phyloP scores from a whole-genome alignment of 2,888 invertebrate species.

The Nysson spinosus region DNA sequence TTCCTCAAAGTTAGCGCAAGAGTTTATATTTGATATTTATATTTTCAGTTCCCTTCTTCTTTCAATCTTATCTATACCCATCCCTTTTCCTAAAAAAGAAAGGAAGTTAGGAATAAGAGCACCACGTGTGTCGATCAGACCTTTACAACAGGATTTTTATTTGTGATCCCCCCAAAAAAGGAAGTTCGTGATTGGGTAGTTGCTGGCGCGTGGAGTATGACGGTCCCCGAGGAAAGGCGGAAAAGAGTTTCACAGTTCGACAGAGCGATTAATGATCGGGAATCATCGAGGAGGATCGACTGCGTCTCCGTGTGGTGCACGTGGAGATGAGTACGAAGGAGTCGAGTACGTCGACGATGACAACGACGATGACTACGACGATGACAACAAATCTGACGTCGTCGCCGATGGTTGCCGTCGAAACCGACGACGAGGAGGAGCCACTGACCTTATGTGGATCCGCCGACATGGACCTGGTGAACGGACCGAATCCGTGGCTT shows the following conservation, averaged over 20 bases:
- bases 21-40: no score
- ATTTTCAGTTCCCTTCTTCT: no score
- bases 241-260: slow-evolving; percentile 71
- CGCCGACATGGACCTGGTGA: slow-evolving; percentile 73
- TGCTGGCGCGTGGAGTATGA: slow-evolving; percentile 55
- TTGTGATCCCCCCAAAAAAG: slow-evolving; percentile 21
- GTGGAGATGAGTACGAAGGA: slow-evolving; percentile 48
- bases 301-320: slow-evolving; percentile 34
- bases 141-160: no score
- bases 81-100: neutral
- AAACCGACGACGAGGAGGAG: slow-evolving; percentile 53
- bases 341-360: slow-evolving; percentile 29
- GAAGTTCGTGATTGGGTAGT: slow-evolving; percentile 24
- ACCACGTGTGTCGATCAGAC: neutral
- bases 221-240: slow-evolving; percentile 61
- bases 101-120: neutral
- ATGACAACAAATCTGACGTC: slow-evolving; percentile 43
- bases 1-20: no score
- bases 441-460: slow-evolving; percentile 48
- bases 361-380: slow-evolving; percentile 34
- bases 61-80: no score
- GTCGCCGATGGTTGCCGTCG: slow-evolving; percentile 45
- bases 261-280: slow-evolving; percentile 67
- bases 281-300: slow-evolving; percentile 51
- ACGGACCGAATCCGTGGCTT: slow-evolving; percentile 87